Conservation (phyloP, 2,113 vertebrate genomes). For the Ictidomys tridecemlineatus region DNA sequence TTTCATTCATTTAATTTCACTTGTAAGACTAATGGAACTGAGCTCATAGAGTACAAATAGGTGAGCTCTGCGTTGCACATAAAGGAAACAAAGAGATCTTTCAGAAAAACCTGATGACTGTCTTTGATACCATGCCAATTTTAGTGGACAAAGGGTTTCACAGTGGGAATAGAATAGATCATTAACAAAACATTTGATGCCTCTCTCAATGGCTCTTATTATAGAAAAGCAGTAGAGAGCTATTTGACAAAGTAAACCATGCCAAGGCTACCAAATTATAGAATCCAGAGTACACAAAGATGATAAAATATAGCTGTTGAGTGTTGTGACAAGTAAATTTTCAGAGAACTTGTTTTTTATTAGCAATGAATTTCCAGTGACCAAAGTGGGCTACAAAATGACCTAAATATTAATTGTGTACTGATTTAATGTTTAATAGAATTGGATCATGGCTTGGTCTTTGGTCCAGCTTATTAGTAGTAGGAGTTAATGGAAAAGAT, state of each 20-base stretch:
- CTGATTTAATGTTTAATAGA: conserved; percentile 30
- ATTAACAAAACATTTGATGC: conserved; percentile 45
- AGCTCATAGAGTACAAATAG: conserved; percentile 63
- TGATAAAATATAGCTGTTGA: neutral
- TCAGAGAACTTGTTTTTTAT: neutral
- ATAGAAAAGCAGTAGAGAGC: conserved; percentile 54
- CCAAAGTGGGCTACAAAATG: neutral
- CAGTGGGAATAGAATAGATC: conserved; percentile 22
- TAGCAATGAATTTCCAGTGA: neutral
- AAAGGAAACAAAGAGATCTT: conserved; percentile 68
- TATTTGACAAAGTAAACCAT: conserved; percentile 37
- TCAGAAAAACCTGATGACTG: conserved; percentile 51
- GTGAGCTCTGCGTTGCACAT: conserved; percentile 33
- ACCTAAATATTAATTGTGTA: neutral
- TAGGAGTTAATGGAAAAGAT: neutral
- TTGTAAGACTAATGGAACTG: conserved; percentile 5
- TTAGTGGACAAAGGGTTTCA: conserved; percentile 69
- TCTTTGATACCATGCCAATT: conserved; percentile 44
- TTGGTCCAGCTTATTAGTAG: neutral
- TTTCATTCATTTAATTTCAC: neutral
- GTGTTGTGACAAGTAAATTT: neutral
- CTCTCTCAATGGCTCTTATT: conserved; percentile 59
- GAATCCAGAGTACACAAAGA: neutral
- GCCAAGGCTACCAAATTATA: neutral
- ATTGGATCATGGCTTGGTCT: neutral